A percentile compares a stretch with the other conserved stretches of the same genome.
These are phyloP conservation scores for Morpho helenor DNA, from an alignment of 2,888 invertebrate genomes.

Conservation along the genomic window DNA sequence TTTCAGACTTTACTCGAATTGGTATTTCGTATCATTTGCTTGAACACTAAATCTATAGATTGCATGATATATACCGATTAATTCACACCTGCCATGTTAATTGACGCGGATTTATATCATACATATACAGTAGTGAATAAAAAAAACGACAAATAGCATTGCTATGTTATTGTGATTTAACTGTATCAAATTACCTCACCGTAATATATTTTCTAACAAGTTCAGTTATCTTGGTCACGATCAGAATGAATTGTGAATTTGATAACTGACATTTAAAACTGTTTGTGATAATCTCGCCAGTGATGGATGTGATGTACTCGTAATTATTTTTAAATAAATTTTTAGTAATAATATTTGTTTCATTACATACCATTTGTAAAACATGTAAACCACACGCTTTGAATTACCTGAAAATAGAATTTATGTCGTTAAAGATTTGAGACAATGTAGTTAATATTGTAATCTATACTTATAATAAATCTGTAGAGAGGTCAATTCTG, in stretches of 20 bases:
- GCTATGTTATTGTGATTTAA: not conserved
- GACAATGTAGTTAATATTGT: no score
- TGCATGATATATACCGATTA: no score
- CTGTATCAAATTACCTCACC: conserved; percentile 21
- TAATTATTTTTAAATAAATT: conserved; percentile 31
- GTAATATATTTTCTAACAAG: conserved; percentile 1
- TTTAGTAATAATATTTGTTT: conserved; percentile 20
- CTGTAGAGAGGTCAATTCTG: no score
- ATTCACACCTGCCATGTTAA: no score
- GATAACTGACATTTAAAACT: conserved; percentile 46
- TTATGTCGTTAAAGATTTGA: no score
- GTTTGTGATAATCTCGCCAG: conserved; percentile 33
- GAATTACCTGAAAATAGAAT: conserved; percentile 14
- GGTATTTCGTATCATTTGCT: no score
- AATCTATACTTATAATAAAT: no score
- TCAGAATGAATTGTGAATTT: conserved; percentile 58
- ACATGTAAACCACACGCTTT: not conserved
- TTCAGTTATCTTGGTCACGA: conserved; percentile 65
- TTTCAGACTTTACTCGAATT: no score
- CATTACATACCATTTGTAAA: conserved; percentile 4
- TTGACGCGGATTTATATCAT: no score
- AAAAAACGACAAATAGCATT: conserved; percentile 5
- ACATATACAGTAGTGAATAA: not conserved
- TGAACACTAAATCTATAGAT: no score
- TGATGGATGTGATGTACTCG: conserved; percentile 33